These are phyloP conservation scores for Zonitis immaculata DNA, from an alignment of 2,888 invertebrate genomes.

Conservation along the genomic window DNA sequence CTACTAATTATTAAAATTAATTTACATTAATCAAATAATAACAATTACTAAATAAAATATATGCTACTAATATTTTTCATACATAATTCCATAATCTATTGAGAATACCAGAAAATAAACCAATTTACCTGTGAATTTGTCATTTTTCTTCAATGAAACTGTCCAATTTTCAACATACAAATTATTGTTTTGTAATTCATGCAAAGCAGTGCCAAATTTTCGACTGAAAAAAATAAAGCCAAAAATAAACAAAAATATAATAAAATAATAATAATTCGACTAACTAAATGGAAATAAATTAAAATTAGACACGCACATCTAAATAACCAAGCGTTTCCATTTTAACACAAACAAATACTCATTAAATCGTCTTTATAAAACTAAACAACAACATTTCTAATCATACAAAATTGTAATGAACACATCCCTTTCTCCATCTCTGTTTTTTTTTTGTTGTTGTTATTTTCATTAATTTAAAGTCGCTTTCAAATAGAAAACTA, in stretches of 20 bases:
- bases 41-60: too few species aligned
- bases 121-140: conserved; percentile 59
- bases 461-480: conserved; percentile 19
- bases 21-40: too few species aligned
- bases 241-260: conserved; percentile 15
- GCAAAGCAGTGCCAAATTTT: conserved; percentile 30
- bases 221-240: conserved; percentile 29
- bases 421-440: conserved; percentile 23
- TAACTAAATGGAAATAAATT: conserved; percentile 1
- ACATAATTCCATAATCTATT: too few species aligned
- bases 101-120: conserved; percentile 40
- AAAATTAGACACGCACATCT: conserved; percentile 5
- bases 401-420: conserved; percentile 5
- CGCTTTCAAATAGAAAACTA: conserved; percentile 26
- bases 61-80: too few species aligned
- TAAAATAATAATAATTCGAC: conserved; percentile 8
- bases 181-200: conserved; percentile 22
- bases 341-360: conserved; percentile 7
- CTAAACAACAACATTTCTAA: conserved; percentile 10
- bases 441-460: too few species aligned
- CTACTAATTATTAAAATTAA: too few species aligned
- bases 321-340: conserved; percentile 1
- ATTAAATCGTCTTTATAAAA: conserved; percentile 1
- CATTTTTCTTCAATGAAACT: conserved; percentile 44
- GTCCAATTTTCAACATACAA: conserved; percentile 18